Percentiles rank a stretch among this genome's conserved stretches.
These are phyloP conservation scores for Pelmatolapia mariae DNA, from an alignment of 2,113 vertebrate species.

Conservation along the genomic window DNA sequence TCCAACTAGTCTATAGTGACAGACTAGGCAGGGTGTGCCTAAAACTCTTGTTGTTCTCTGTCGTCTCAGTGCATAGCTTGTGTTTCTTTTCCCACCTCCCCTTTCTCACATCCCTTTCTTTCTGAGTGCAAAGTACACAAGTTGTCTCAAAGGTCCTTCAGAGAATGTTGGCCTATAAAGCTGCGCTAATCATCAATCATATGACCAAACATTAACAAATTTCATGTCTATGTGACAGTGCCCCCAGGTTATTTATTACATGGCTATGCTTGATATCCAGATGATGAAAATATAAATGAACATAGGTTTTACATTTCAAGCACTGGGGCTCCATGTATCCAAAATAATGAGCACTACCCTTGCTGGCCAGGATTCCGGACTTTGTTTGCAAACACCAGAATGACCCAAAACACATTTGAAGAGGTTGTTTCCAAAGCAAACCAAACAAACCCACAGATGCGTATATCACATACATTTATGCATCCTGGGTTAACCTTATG, in stretches of 20 bases:
- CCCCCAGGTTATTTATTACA: not conserved
- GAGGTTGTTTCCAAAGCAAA: not conserved
- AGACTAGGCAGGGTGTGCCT: not conserved
- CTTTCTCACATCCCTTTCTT: not conserved
- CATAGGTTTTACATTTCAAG: not conserved
- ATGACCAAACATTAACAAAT: not conserved
- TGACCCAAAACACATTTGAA: not conserved
- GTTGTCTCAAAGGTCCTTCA: not conserved
- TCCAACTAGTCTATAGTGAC: not conserved
- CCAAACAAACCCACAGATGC: not conserved
- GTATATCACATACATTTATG: not conserved
- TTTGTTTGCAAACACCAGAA: not conserved
- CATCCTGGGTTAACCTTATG: not conserved
- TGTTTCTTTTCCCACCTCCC: not conserved
- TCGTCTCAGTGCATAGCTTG: not conserved
- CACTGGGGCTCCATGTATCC: not conserved
- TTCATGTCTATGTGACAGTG: not conserved
- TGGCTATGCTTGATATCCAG: not conserved
- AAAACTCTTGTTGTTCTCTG: not conserved
- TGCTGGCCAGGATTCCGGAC: not conserved
- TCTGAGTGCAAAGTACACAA: not conserved
- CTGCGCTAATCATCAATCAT: not conserved
- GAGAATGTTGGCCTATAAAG: not conserved
- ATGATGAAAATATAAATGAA: not conserved
- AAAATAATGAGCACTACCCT: not conserved